These are phyloP conservation scores for Paratrypauchen microcephalus DNA, from an alignment of 2,797 vertebrate species.

Conservation along the genomic window DNA sequence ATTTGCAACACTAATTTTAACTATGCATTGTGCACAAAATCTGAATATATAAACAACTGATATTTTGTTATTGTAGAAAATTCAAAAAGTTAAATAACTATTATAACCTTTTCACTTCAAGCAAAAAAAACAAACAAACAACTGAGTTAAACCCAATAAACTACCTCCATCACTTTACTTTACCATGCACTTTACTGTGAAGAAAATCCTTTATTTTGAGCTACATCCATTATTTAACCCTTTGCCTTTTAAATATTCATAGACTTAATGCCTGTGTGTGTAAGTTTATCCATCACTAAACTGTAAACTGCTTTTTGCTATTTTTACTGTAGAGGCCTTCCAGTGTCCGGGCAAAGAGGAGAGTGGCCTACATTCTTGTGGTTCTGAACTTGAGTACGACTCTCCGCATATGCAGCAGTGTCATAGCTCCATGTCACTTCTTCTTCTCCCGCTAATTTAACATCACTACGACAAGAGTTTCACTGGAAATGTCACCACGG, in stretches of 20 bases:
- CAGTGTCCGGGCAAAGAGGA: constrained; percentile 6
- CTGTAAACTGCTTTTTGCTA: constrained; percentile 1
- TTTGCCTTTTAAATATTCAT: constrained; percentile 8
- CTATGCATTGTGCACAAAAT: no score
- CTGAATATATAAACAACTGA: no score
- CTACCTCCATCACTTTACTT: no score
- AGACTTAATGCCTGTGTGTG: constrained; percentile 1
- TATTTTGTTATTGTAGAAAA: no score
- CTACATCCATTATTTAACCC: neutral
- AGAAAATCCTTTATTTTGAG: constrained; percentile 9
- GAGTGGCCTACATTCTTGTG: constrained; percentile 22
- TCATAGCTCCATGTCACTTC: constrained; percentile 37
- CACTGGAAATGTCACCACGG: constrained; percentile 31
- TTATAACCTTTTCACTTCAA: neutral
- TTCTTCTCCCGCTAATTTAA: constrained; percentile 59
- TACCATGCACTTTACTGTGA: neutral
- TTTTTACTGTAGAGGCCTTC: constrained; percentile 18
- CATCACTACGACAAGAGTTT: constrained; percentile 49
- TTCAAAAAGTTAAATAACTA: no score
- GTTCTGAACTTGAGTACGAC: constrained; percentile 41
- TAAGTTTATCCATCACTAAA: neutral
- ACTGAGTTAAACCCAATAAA: no score
- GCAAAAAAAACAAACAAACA: neutral
- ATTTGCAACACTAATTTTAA: no score
- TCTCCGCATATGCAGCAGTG: constrained; percentile 44